A percentile compares a stretch with the other conserved stretches of the same genome.
Conservation (phyloP, 2,888 invertebrate genomes). For the Sabatieria punctata region DNA sequence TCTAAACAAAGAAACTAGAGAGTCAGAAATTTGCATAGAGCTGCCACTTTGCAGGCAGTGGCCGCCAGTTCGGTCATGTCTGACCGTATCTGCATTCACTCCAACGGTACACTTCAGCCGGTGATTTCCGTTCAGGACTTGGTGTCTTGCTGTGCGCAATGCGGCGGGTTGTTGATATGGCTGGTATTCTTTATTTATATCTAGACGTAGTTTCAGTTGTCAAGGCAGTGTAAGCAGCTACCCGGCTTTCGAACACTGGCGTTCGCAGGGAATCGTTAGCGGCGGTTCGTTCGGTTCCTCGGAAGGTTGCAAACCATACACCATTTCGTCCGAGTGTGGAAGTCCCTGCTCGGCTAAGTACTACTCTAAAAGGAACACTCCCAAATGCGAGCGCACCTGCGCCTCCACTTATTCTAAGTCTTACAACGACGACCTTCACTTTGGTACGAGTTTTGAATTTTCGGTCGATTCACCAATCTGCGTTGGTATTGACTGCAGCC, state of each 20-base stretch:
- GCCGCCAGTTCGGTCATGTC: conserved; percentile 18
- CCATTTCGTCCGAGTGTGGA: conserved; percentile 11
- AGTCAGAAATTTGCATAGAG: too few species aligned
- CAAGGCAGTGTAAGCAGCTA: conserved; percentile 17
- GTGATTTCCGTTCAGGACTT: conserved; percentile 32
- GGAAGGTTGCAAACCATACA: conserved; percentile 16
- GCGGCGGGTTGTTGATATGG: conserved; percentile 30
- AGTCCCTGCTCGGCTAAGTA: conserved; percentile 11
- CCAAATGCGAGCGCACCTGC: conserved; percentile 10
- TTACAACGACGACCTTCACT: conserved; percentile 12
- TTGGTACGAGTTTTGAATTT: background rate
- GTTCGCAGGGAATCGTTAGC: conserved; percentile 15
- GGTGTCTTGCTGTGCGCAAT: conserved; percentile 29
- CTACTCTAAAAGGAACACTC: background rate
- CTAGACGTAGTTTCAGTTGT: conserved; percentile 12
- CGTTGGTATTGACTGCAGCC: too few species aligned
- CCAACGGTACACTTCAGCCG: conserved; percentile 23
- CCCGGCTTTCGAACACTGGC: conserved; percentile 17
- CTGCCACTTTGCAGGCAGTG: conserved; percentile 15
- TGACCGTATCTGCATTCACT: conserved; percentile 32
- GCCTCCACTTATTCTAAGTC: conserved; percentile 10
- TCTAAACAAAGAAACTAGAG: too few species aligned
- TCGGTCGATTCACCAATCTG: too few species aligned
- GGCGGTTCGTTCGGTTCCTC: conserved; percentile 13
- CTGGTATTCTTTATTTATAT: too few species aligned